Percentiles rank a stretch among this genome's conserved stretches.
These are phyloP conservation scores for Arctopsyche grandis DNA, from an alignment of 1,140 invertebrate genomes.

Conservation along the genomic window DNA sequence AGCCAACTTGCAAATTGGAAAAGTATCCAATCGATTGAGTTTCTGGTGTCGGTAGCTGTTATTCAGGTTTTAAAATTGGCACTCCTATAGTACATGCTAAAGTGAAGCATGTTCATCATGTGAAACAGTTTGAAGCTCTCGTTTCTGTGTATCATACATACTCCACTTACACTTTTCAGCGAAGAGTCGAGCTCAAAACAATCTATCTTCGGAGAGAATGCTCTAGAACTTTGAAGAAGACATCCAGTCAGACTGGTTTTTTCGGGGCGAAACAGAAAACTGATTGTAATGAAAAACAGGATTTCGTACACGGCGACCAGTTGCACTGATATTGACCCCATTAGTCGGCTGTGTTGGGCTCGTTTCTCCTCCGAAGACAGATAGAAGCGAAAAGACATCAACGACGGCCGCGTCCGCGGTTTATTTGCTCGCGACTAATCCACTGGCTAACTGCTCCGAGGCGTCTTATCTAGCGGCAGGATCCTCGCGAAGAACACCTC, in stretches of 20 bases:
- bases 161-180: too few species aligned
- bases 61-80: too few species aligned
- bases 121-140: too few species aligned
- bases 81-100: too few species aligned
- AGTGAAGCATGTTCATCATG: too few species aligned
- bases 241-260: slow-evolving; percentile 49
- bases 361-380: slow-evolving; percentile 33
- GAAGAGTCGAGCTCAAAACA: too few species aligned
- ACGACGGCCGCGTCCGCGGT: slow-evolving; percentile 37
- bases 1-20: too few species aligned
- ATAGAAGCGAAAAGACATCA: slow-evolving; percentile 35
- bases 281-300: slow-evolving; percentile 48
- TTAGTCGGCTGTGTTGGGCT: slow-evolving; percentile 33
- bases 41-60: too few species aligned
- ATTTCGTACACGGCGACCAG: slow-evolving; percentile 44
- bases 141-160: too few species aligned
- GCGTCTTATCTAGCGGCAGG: background rate
- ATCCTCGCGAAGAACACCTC: background rate
- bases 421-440: slow-evolving; percentile 37
- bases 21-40: too few species aligned
- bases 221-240: background rate
- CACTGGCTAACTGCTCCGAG: background rate
- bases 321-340: slow-evolving; percentile 47
- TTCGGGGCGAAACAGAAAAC: slow-evolving; percentile 11
- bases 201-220: too few species aligned